Evolutionary conservation across 2,797 vertebrate species (phyloP).

Genomic region (Hemitrygon akajei): DNA sequence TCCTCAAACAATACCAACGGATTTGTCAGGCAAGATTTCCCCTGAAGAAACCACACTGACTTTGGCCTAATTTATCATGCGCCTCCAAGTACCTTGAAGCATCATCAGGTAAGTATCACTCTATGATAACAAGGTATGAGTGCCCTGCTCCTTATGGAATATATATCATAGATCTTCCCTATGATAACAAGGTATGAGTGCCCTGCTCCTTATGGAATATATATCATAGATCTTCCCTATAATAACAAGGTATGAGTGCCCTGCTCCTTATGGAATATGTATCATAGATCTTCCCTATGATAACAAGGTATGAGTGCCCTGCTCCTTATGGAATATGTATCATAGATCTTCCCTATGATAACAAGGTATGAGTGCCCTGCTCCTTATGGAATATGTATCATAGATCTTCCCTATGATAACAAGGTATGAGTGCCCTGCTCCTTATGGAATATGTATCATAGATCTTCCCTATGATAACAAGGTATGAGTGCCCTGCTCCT

Average conservation of each 20-base stretch:
- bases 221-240: background rate
- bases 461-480: background rate
- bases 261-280: background rate
- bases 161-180: background rate
- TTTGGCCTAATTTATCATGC: too few species aligned
- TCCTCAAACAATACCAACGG: too few species aligned
- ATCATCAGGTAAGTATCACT: too few species aligned
- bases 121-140: too few species aligned
- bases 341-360: background rate
- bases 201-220: background rate
- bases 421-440: background rate
- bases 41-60: too few species aligned
- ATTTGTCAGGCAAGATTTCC: too few species aligned
- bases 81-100: too few species aligned
- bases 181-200: too few species aligned
- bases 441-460: background rate
- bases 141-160: background rate
- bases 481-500: too few species aligned
- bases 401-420: background rate
- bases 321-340: background rate
- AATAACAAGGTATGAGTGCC: too few species aligned
- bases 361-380: too few species aligned
- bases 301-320: too few species aligned
- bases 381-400: background rate
- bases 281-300: background rate